These are phyloP conservation scores for Sialis lutaria DNA, from an alignment of 2,888 invertebrate genomes.

Conservation along the genomic window DNA sequence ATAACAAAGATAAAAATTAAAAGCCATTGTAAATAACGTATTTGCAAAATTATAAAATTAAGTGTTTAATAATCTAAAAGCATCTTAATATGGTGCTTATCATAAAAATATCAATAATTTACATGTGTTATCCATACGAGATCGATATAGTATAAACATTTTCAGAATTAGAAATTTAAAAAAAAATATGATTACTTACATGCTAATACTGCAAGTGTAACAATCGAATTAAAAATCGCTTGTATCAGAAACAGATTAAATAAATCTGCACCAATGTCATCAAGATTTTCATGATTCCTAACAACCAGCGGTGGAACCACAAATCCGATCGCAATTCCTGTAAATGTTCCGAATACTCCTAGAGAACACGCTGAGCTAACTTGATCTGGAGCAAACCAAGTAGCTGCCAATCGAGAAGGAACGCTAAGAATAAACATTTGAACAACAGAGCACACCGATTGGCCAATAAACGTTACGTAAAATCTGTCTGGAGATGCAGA, in stretches of 20 bases:
- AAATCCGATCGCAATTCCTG: constrained; percentile 55
- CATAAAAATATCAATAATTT: too few relatives aligned
- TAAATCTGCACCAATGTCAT: constrained; percentile 26
- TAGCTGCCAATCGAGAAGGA: constrained; percentile 48
- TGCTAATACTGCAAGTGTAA: constrained; percentile 35
- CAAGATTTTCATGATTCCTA: constrained; percentile 23
- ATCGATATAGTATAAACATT: too few relatives aligned
- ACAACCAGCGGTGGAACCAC: constrained; percentile 40
- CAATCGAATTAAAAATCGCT: constrained; percentile 29
- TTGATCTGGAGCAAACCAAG: constrained; percentile 48
- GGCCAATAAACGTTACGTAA: constrained; percentile 39
- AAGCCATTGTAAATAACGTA: too few relatives aligned
- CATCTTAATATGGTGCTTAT: too few relatives aligned
- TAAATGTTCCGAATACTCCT: constrained; percentile 55
- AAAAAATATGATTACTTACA: constrained; percentile 18
- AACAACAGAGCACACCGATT: constrained; percentile 33
- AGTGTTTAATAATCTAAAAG: too few relatives aligned
- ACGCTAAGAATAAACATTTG: constrained; percentile 49
- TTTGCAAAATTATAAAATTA: too few relatives aligned
- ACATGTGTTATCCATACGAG: too few relatives aligned
- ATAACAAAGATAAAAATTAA: too few relatives aligned
- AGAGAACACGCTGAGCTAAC: constrained; percentile 52
- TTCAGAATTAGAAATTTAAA: too few relatives aligned
- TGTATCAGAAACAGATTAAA: constrained; percentile 17
- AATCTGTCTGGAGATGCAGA: constrained; percentile 40